A percentile compares a stretch with the other conserved stretches of the same genome.
Conservation (phyloP, 2,797 vertebrate species). For the Scyliorhinus canicula region DNA sequence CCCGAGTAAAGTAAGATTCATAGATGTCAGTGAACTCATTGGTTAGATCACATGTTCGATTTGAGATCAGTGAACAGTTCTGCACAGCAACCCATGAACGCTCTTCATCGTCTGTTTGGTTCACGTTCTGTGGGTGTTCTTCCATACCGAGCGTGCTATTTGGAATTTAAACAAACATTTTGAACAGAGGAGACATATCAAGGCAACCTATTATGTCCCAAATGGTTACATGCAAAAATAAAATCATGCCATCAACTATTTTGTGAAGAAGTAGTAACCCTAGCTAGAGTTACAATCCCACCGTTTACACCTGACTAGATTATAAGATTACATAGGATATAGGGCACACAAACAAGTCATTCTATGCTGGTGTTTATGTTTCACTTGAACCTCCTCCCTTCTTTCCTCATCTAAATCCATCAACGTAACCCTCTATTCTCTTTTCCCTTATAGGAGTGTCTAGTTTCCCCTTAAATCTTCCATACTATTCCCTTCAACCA, state of each 20-base stretch:
- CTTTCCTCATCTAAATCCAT: neutral
- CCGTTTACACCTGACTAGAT: neutral
- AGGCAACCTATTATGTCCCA: neutral
- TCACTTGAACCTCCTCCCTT: neutral
- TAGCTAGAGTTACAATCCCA: too few relatives aligned
- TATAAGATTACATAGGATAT: neutral
- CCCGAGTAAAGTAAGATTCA: neutral
- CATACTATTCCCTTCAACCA: neutral
- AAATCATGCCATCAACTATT: neutral
- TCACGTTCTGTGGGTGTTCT: neutral
- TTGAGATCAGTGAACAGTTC: neutral
- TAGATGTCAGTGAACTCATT: neutral
- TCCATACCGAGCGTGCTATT: neutral
- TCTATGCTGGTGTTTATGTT: neutral
- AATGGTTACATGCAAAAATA: neutral
- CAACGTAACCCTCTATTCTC: neutral
- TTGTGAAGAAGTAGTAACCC: neutral
- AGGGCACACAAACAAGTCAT: neutral
- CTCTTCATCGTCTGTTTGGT: neutral
- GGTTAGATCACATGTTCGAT: conserved; percentile 10
- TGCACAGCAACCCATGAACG: neutral
- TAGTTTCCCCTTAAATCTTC: too few relatives aligned
- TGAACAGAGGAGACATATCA: neutral
- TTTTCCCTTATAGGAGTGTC: too few relatives aligned
- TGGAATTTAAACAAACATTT: neutral